A percentile compares a stretch with the other conserved stretches of the same genome.
Evolutionary conservation across 2,888 invertebrate genomes (phyloP).

Genomic region (Acanthosoma haemorrhoidale): DNA sequence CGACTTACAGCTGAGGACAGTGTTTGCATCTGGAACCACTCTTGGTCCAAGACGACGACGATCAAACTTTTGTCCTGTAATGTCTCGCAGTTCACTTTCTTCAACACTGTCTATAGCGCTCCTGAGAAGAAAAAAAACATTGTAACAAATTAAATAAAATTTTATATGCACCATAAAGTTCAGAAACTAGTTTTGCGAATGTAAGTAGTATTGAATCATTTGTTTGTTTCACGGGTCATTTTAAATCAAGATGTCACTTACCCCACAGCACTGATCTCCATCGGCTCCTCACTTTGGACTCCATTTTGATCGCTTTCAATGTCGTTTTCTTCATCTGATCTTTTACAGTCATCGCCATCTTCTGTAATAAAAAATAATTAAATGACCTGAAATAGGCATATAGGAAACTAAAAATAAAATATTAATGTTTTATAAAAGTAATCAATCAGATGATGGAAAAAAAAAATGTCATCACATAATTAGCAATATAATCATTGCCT

Average conservation of each 20-base stretch:
- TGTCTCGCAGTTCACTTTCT: neutral
- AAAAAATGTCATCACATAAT: too few species aligned
- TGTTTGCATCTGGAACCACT: conserved; percentile 22
- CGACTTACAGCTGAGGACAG: conserved; percentile 23
- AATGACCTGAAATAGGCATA: too few species aligned
- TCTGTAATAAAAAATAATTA: neutral
- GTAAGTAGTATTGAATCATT: neutral
- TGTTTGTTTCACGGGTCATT: neutral
- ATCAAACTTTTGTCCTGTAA: conserved; percentile 22
- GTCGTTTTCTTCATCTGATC: neutral
- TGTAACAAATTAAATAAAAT: too few species aligned
- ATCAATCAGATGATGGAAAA: too few species aligned
- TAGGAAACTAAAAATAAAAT: too few species aligned
- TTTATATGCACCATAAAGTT: too few species aligned
- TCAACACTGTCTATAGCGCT: neutral
- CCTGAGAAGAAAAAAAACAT: neutral
- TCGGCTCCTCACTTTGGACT: neutral
- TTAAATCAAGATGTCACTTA: neutral
- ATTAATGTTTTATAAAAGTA: too few species aligned
- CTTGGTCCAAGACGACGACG: conserved; percentile 34
- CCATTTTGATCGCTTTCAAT: neutral
- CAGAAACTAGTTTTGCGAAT: too few species aligned
- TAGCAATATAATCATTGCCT: too few species aligned
- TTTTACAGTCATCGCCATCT: neutral
- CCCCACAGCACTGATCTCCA: neutral